A percentile compares a stretch with the other conserved stretches of the same genome.
Conservation (phyloP, 2,797 vertebrate species). For the Diplodus sargus region DNA sequence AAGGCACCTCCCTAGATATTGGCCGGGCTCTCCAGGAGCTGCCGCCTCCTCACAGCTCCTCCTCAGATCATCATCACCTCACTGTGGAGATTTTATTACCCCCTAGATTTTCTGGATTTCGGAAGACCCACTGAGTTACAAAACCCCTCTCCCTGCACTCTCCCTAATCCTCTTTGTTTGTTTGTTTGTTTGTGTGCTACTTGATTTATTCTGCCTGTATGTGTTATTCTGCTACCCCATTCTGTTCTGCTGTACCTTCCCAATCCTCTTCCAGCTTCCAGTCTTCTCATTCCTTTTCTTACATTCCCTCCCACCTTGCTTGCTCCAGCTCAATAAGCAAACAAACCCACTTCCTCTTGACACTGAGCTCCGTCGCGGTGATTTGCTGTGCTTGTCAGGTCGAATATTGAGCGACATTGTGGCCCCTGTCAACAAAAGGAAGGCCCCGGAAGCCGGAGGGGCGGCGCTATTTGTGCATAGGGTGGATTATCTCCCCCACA, state of each 20-base stretch:
- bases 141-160: conserved; percentile 9
- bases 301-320: conserved; percentile 58
- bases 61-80: conserved; percentile 67
- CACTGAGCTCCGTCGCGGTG: conserved; percentile 70
- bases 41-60: conserved; percentile 56
- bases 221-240: not conserved
- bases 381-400: conserved; percentile 83
- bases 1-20: conserved; percentile 64
- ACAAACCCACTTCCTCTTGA: conserved; percentile 77
- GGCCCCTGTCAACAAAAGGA: conserved; percentile 77
- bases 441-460: conserved; percentile 68
- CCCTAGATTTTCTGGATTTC: conserved; percentile 41
- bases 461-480: conserved; percentile 62
- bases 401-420: conserved; percentile 77
- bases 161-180: conserved; percentile 43
- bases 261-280: not conserved
- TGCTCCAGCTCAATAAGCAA: conserved; percentile 74
- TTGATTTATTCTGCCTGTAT: conserved; percentile 28
- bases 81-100: conserved; percentile 54
- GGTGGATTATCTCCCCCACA: conserved; percentile 73
- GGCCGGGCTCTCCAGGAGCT: conserved; percentile 62
- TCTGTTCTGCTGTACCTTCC: not conserved
- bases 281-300: conserved; percentile 28
- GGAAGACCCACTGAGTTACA: conserved; percentile 28
- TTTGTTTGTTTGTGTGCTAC: conserved; percentile 14